A percentile compares a stretch with the other conserved stretches of the same genome.
Evolutionary conservation across 2,797 vertebrate species (phyloP).

Genomic region (Aratinga solstitialis): DNA sequence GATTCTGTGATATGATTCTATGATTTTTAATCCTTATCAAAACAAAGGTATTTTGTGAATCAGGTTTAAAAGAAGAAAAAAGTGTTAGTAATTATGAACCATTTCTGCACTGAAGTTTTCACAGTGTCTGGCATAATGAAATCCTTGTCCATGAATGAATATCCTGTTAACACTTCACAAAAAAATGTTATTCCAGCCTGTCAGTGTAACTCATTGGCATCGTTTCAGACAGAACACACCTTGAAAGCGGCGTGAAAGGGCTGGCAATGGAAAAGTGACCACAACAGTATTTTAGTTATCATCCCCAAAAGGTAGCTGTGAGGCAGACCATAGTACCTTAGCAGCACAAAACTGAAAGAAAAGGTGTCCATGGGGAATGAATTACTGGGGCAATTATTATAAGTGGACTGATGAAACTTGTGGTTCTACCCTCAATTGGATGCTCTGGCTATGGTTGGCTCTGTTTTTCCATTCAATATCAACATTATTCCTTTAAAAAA

Average conservation of each 20-base stretch:
- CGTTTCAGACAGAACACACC: not conserved
- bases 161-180: not conserved
- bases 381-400: not conserved
- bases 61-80: not conserved
- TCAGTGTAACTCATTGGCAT: not conserved
- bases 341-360: not conserved
- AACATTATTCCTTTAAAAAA: not conserved
- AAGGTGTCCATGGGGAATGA: not conserved
- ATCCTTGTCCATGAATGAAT: not conserved
- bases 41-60: not conserved
- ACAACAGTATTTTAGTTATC: not conserved
- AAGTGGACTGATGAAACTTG: not conserved
- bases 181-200: not conserved
- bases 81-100: not conserved
- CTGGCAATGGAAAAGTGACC: not conserved
- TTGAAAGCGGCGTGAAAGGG: not conserved
- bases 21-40: not conserved
- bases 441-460: not conserved
- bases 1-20: not conserved
- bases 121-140: not conserved
- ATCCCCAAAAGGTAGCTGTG: not conserved
- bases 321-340: not conserved
- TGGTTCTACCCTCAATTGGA: not conserved
- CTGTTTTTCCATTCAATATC: not conserved
- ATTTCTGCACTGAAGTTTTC: not conserved